Evolutionary conservation across 1,140 invertebrate genomes (phyloP).

Genomic region (Drosophila sproati): DNA sequence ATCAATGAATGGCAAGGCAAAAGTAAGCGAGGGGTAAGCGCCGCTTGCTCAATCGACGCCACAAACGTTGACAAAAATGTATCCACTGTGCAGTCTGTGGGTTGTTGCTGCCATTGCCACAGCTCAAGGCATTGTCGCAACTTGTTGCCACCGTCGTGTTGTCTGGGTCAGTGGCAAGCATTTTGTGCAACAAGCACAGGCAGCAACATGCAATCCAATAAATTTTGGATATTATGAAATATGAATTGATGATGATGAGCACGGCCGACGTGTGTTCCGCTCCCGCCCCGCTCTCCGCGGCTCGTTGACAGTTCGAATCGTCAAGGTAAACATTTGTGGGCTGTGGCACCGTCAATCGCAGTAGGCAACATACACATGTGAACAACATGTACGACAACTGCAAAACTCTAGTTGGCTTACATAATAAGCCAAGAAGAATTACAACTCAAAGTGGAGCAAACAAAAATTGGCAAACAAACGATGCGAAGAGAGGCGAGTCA

Average conservation of each 20-base stretch:
- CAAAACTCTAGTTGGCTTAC: constrained; percentile 35
- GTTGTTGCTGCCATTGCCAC: constrained; percentile 40
- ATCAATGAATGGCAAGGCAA: constrained; percentile 66
- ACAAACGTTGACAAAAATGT: constrained; percentile 71
- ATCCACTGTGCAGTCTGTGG: constrained; percentile 31
- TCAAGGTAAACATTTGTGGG: constrained; percentile 59
- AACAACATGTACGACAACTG: constrained; percentile 14
- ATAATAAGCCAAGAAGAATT: constrained; percentile 61
- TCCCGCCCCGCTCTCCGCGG: not conserved
- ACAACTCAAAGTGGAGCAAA: constrained; percentile 58
- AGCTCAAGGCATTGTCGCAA: constrained; percentile 60
- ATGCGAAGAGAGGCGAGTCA: not conserved
- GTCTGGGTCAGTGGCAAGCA: constrained; percentile 77
- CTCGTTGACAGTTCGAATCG: constrained; percentile 57
- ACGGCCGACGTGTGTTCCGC: constrained; percentile 4
- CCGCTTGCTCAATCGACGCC: constrained; percentile 27
- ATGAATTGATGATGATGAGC: constrained; percentile 47
- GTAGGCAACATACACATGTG: constrained; percentile 38
- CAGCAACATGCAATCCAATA: constrained; percentile 31
- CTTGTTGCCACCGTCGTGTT: constrained; percentile 37
- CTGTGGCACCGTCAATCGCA: constrained; percentile 50
- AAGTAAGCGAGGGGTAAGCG: constrained; percentile 8
- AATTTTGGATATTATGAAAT: constrained; percentile 68
- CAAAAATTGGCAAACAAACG: constrained; percentile 67
- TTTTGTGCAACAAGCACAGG: constrained; percentile 39